Evolutionary conservation across 1,140 invertebrate species (phyloP), one percentile per base, ranked within the genome.

Genomic region (Leucophenga varia): DNA sequence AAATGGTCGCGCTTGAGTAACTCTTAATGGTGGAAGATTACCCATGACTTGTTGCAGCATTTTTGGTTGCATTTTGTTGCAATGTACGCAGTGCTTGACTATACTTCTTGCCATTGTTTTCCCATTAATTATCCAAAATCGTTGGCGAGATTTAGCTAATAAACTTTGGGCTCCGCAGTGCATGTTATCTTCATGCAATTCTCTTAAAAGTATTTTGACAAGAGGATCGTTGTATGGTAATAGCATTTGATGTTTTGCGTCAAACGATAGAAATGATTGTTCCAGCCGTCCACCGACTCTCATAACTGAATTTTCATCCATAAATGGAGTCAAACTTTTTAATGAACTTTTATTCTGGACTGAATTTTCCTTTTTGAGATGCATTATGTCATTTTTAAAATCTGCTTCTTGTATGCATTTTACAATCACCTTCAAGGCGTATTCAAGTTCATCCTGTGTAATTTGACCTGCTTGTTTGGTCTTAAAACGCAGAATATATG

Each of bases 171-270:
- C 52, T 9, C 70, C 64, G 19, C 47, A 57, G 49, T 78, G 74
- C 2, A 65, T 38, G 13, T 54, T 16, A 18, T 36, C 31, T 3
- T 37, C 2, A 14, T 16, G 22, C 39, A 16, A 13, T 4, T 20
- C 36, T 38, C 1, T 22, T 19, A n/a, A n/a, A n/a, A n/a, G n/a
- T n/a, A n/a, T n/a, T n/a, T n/a, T n/a, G n/a, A n/a, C n/a, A n/a
- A n/a, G n/a, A n/a, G n/a, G n/a, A n/a, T n/a, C n/a, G n/a, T n/a
- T n/a, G n/a, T n/a, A 5, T 4, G 17, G n/a, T 4, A 37, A 5
- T 3, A 45, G 16, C 31, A 45, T 43, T 14, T 75, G 77, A 55
- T 77, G 74, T 50, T 75, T 77, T 17, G 64, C 54, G 17, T 68
- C 55, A 36, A 57, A 48, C 6, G 47, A 39, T 3, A 77, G 41